Evolutionary conservation across 1,140 invertebrate genomes (phyloP).

Genomic region (Steinernema feltiae): DNA sequence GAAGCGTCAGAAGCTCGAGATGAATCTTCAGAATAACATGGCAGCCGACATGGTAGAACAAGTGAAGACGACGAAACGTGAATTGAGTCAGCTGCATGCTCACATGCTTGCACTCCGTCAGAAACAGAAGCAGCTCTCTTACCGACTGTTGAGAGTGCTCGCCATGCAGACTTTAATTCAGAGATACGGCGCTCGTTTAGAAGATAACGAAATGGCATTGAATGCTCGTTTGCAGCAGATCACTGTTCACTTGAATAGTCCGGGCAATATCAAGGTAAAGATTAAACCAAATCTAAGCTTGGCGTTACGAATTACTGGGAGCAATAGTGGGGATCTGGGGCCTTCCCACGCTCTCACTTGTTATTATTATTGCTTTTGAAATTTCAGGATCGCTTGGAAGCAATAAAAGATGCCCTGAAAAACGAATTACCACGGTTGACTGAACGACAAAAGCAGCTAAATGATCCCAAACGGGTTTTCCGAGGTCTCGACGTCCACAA

Average conservation of each 20-base stretch:
- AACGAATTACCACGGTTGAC: background rate
- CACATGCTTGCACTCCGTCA: background rate
- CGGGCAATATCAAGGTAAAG: background rate
- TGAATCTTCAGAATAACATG: conserved; percentile 16
- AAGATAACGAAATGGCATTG: background rate
- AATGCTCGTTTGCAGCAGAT: background rate
- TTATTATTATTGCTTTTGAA: background rate
- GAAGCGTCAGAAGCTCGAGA: conserved; percentile 26
- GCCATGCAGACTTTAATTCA: background rate
- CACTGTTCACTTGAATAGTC: background rate
- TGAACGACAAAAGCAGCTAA: background rate
- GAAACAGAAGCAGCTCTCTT: background rate
- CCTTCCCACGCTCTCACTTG: no score
- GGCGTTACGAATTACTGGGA: no score
- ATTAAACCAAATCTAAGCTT: no score
- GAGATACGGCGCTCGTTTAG: background rate
- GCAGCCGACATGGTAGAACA: background rate
- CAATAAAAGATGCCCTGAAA: background rate
- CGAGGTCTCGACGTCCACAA: background rate
- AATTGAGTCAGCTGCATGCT: background rate
- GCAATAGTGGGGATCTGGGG: no score
- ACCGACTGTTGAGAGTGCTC: background rate
- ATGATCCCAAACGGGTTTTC: background rate
- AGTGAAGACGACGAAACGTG: background rate
- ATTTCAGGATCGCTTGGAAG: background rate